Conservation (phyloP, 2,888 invertebrate species). For the Drosophila demipolita region DNA sequence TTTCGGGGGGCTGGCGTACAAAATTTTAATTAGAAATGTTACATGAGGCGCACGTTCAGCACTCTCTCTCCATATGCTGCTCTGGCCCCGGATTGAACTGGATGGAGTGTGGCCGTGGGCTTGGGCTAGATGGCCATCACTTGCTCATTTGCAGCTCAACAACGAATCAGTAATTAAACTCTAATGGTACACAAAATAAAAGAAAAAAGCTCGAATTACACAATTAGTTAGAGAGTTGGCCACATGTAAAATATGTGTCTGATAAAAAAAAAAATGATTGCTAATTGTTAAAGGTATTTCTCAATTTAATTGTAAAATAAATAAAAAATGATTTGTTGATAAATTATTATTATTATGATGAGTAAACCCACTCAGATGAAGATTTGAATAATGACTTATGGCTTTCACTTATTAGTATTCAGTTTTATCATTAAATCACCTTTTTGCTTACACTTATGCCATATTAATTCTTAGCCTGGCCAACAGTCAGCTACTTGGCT, state of each 20-base stretch:
- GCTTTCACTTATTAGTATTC: not conserved
- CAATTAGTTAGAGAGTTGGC: not conserved
- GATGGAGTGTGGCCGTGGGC: not conserved
- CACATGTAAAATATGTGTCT: not conserved
- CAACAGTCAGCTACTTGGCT: constrained; percentile 46
- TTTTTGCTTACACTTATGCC: constrained; percentile 13
- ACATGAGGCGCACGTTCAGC: constrained; percentile 72
- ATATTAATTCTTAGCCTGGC: not conserved
- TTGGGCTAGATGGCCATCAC: not conserved
- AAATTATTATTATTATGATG: not conserved
- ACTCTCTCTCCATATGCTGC: constrained; percentile 28
- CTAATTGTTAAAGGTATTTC: not conserved
- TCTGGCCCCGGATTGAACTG: constrained; percentile 43
- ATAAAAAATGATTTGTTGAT: not conserved
- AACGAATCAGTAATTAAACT: constrained; percentile 11
- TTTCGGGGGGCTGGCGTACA: constrained; percentile 45
- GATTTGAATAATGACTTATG: not conserved
- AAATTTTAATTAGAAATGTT: constrained; percentile 82
- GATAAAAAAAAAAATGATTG: not conserved
- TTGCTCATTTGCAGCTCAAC: constrained; percentile 17
- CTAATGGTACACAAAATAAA: constrained; percentile 5
- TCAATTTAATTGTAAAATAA: not conserved
- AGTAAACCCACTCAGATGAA: not conserved
- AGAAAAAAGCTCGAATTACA: constrained; percentile 4
- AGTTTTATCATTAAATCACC: constrained; percentile 31